Base-by-base conservation (phyloP, 2,888 invertebrate species). In the Himalopsyche japonica region DNA sequence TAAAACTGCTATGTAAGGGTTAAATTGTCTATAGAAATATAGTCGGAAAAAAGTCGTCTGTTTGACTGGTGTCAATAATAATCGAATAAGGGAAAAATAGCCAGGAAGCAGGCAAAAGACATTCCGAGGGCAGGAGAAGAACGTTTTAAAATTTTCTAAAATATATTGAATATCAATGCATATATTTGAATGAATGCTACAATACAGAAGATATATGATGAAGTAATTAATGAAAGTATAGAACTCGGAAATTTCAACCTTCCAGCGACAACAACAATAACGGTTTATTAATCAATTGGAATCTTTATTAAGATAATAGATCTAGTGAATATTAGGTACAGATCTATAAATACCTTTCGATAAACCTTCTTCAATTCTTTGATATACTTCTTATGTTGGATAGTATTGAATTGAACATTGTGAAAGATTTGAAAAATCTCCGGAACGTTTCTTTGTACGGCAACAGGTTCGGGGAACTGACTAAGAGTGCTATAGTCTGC, bases 341-440 rank as follows among this genome's bases (percentile, higher is more conserved):
- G 15, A 43, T 43, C 3, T 85, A 82, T 80, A 88, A 89, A 89
- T 90, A 95, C 95, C 91, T 93, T 93, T 87, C 92, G 91, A 88
- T 94, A 95, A 10, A 94, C 89, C 88, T 94, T 94, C 64, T 91
- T 92, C 90, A 95, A 90, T 88, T 94, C 93, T 87, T 94, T 94
- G 0, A 93, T 90, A 87, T 94, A 94, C 88, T 93, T 94, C 86
- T 93, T 94, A 89, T 95, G 95, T 87, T 93, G 93, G 5, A 94
- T 94, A 87, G 94, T 93, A 87, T 93, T 94, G 85, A 91, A 92
- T 88, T 95, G 95, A 20, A 94, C 94, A 88, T 93, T 93, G 88
- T 93, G 92, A 89, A 95, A 94, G 88, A 94, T 93, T 88, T 92
- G 91, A 86, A 92, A 92, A 90, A 93, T 92, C 70, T 87, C 86